Percentiles rank a stretch among this genome's conserved stretches.
phyloP scores from a whole-genome alignment of 1,140 invertebrate genomes.

The Listronotus bonariensis region DNA sequence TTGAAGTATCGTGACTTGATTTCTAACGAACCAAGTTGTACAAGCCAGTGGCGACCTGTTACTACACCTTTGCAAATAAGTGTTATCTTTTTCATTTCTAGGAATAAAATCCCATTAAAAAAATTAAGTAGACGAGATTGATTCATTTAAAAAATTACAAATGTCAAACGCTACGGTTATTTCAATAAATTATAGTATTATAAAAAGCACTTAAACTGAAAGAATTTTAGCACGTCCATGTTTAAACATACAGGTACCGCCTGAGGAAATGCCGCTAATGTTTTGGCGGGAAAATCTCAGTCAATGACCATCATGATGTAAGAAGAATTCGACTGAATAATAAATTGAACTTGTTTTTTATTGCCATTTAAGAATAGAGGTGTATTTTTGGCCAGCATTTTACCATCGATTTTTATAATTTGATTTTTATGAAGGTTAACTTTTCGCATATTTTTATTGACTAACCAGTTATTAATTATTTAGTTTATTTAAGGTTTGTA shows the following conservation, averaged over 20 bases:
- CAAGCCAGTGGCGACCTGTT: constrained; percentile 23
- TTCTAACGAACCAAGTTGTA: constrained; percentile 25
- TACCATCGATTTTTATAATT: too few relatives aligned
- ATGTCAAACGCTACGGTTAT: too few relatives aligned
- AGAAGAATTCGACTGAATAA: constrained; percentile 37
- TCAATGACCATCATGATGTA: constrained; percentile 39
- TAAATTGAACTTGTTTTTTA: constrained; percentile 33
- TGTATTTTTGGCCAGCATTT: not conserved
- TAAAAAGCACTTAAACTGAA: too few relatives aligned
- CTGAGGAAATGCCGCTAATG: constrained; percentile 31
- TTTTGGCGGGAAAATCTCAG: constrained; percentile 39
- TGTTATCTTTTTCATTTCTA: not conserved
- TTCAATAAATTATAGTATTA: too few relatives aligned
- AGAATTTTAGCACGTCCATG: constrained; percentile 23
- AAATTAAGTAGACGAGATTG: not conserved
- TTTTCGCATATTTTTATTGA: too few relatives aligned
- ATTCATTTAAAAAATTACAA: not conserved
- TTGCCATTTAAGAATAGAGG: constrained; percentile 13
- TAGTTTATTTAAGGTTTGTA: too few relatives aligned
- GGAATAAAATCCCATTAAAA: not conserved
- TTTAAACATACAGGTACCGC: constrained; percentile 32
- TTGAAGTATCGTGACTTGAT: constrained; percentile 32
- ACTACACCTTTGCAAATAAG: not conserved
- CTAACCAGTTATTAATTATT: too few relatives aligned
- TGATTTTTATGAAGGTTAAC: too few relatives aligned